phyloP scores from a whole-genome alignment of 2,113 vertebrate genomes.

The Delphinus delphis region DNA sequence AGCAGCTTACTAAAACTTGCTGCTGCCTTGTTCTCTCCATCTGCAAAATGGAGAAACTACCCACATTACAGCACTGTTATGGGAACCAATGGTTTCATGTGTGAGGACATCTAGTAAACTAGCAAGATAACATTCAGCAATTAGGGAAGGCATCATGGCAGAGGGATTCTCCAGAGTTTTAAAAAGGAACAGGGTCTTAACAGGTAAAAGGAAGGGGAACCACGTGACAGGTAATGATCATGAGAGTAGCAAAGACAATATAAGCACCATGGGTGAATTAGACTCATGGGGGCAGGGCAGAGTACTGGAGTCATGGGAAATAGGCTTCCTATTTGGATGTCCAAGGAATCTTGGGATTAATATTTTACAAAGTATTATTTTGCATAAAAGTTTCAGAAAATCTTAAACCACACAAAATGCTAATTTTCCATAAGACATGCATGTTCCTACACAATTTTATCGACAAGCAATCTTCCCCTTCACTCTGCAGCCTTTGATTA shows the following conservation, averaged over 20 bases:
- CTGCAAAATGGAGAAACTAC: neutral
- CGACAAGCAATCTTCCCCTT: neutral
- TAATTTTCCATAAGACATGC: neutral
- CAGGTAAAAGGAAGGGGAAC: neutral
- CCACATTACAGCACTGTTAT: neutral
- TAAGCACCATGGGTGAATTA: neutral
- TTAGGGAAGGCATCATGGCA: neutral
- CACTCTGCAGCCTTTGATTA: neutral
- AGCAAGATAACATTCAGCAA: neutral
- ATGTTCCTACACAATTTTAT: neutral
- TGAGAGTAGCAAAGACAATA: neutral
- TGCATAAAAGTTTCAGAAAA: neutral
- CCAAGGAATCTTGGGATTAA: neutral
- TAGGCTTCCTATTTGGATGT: neutral
- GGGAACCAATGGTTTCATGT: neutral
- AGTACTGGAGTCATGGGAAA: neutral
- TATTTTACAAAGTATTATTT: constrained; percentile 1
- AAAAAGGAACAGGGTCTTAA: neutral
- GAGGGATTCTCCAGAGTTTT: neutral
- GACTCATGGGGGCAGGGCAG: neutral
- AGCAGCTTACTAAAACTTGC: neutral
- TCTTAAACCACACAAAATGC: neutral
- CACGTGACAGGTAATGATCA: neutral
- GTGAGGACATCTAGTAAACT: neutral
- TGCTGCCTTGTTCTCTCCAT: neutral